phyloP scores from a whole-genome alignment of 64 coral and sea anemone genomes.

The Dendronephthya gigantea region DNA sequence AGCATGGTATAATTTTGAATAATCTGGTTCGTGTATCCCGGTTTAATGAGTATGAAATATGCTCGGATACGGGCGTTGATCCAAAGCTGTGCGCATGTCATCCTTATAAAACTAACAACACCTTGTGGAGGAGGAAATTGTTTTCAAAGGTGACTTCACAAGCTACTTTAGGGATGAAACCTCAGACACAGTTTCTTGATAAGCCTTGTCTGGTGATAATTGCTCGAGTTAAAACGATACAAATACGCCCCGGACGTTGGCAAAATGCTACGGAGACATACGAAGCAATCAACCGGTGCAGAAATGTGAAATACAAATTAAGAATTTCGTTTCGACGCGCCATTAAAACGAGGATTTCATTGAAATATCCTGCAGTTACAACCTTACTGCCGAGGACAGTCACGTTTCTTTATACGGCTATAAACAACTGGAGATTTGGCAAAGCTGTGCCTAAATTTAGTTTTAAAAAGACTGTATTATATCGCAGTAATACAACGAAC shows the following conservation, averaged over 20 bases:
- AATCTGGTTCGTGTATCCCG: too few species aligned
- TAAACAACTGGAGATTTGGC: constrained; percentile 58
- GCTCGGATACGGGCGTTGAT: too few species aligned
- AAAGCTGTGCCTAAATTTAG: not conserved
- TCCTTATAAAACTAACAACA: too few species aligned
- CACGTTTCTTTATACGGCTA: constrained; percentile 40
- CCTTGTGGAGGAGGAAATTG: too few species aligned
- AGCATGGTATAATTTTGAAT: too few species aligned
- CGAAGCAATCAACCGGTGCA: constrained; percentile 52
- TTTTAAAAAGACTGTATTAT: not conserved
- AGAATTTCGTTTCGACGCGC: constrained; percentile 37
- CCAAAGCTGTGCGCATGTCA: too few species aligned
- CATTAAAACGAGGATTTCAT: constrained; percentile 31
- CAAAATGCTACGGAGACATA: too few species aligned
- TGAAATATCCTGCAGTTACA: constrained; percentile 40
- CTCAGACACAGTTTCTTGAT: constrained; percentile 16
- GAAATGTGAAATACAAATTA: constrained; percentile 36
- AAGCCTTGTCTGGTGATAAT: constrained; percentile 45
- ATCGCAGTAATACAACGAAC: too few species aligned
- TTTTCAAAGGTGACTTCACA: not conserved
- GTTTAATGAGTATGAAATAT: too few species aligned
- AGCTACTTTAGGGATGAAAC: not conserved
- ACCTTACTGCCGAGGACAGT: constrained; percentile 47
- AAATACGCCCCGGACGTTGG: too few species aligned
- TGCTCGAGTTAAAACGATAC: constrained; percentile 23